Evolutionary conservation across 2,888 invertebrate species (phyloP), one percentile per base, ranked within the genome.

Genomic region (Poecilobothrus nobilitatus): DNA sequence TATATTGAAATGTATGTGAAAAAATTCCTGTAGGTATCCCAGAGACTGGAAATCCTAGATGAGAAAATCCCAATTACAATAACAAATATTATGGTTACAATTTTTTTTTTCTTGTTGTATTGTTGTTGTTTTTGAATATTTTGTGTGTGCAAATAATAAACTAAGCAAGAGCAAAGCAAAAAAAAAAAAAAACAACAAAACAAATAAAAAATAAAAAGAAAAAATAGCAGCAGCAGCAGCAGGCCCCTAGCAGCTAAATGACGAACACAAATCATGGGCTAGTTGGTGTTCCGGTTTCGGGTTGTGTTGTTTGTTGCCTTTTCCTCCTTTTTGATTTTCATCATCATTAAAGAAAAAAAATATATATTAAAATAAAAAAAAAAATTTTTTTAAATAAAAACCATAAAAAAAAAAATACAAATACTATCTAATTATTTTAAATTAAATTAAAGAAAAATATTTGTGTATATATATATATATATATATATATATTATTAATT

Each of bases 261-360:
- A 65, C 65, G 65, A 65, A 65, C 65, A 65, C 65, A 65, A 65
- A 65, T 65, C 65, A 34, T 65, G 65, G 65, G 65, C 65, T 80
- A 82, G 81, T 82, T 82, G 82, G 82, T 82, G 81, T 82, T 82
- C 82, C 81, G 81, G 82, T 82, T 81, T 82, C 81, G 81, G 81
- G 81, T 81, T 80, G 82, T 81, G 81, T 80, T 82, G 82, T 81
- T 79, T 80, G 81, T 80, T 81, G 82, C 80, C 81, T 81, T 81
- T 81, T 76, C 76, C 79, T 77, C 80, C 79, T 77, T 73, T 74
- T 74, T 74, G 72, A 73, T 73, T 73, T 73, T 73, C 74, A 73
- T 73, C 72, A 73, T 73, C 71, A 72, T 70, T 72, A 70, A 73
- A 69, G 71, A 70, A 72, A 69, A 71, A 27, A 41, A 20, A 37